Evolutionary conservation across 2,113 vertebrate genomes (phyloP).

Genomic region (Trematomus loennbergii): DNA sequence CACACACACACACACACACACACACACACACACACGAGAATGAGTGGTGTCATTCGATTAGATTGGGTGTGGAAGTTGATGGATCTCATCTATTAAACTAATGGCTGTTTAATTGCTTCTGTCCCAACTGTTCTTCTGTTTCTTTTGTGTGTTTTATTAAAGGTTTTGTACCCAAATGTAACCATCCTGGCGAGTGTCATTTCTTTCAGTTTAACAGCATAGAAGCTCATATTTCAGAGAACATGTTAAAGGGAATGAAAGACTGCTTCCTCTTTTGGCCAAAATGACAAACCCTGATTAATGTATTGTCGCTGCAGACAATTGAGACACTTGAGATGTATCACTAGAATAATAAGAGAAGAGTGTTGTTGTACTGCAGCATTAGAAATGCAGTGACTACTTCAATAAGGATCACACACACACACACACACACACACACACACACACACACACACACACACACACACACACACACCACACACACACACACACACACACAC

Average conservation of each 20-base stretch:
- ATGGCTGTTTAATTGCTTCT: slow-evolving; percentile 38
- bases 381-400: slow-evolving; percentile 14
- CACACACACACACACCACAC: slow-evolving; percentile 4
- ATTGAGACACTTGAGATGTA: neutral
- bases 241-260: neutral
- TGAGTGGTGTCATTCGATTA: slow-evolving; percentile 54
- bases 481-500: slow-evolving; percentile 15
- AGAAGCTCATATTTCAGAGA: neutral
- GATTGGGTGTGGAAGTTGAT: slow-evolving; percentile 53
- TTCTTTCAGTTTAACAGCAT: neutral
- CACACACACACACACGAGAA: slow-evolving; percentile 12
- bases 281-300: neutral
- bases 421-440: slow-evolving; percentile 14
- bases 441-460: slow-evolving; percentile 11
- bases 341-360: neutral
- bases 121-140: slow-evolving; percentile 6
- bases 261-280: neutral
- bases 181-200: neutral
- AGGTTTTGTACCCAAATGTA: slow-evolving; percentile 16
- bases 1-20: neutral
- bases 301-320: neutral
- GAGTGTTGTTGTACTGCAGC: neutral
- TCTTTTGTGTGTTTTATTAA: slow-evolving; percentile 29
- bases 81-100: slow-evolving; percentile 37
- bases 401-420: slow-evolving; percentile 17